Evolutionary conservation across 2,113 vertebrate genomes (phyloP).

Genomic region (Formicarius rufipectus): DNA sequence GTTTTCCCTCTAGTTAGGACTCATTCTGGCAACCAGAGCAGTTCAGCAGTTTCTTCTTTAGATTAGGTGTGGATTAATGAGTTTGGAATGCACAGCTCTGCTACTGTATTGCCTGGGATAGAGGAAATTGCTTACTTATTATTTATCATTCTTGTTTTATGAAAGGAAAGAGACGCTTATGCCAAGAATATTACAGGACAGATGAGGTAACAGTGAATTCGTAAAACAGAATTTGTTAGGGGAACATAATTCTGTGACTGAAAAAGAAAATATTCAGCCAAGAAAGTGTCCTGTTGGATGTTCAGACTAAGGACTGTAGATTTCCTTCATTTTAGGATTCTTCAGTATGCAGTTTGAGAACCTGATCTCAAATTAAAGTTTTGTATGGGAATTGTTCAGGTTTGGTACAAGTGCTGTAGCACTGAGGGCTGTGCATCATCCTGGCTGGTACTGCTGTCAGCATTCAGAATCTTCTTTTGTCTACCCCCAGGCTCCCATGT

Average conservation of each 20-base stretch:
- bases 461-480: not conserved
- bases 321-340: not conserved
- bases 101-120: not conserved
- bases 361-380: not conserved
- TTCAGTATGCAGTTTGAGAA: not conserved
- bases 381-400: not conserved
- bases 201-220: not conserved
- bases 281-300: not conserved
- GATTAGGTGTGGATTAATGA: not conserved
- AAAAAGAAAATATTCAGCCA: not conserved
- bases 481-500: not conserved
- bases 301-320: not conserved
- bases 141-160: not conserved
- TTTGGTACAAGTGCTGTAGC: not conserved
- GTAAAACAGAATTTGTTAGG: not conserved
- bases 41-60: not conserved
- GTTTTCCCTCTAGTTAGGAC: not conserved
- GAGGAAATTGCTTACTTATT: not conserved
- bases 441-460: not conserved
- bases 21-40: not conserved
- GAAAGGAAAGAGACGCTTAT: conserved; percentile 1
- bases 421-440: not conserved
- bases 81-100: not conserved
- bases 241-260: not conserved
- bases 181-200: not conserved